Evolutionary conservation across 2,113 vertebrate genomes (phyloP).

Genomic region (Terrapene triunguis): DNA sequence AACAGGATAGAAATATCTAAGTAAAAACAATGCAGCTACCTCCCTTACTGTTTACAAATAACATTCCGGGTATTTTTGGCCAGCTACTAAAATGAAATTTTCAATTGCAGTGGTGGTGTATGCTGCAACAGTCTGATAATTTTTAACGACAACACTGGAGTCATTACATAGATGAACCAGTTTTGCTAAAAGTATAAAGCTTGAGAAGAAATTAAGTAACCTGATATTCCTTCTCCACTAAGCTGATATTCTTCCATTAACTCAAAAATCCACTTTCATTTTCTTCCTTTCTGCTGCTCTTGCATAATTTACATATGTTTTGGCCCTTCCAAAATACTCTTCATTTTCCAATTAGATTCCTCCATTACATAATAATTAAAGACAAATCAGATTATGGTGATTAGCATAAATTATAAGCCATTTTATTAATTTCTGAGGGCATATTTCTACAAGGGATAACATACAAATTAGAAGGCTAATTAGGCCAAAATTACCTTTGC

Average conservation of each 20-base stretch:
- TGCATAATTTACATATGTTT: constrained; percentile 40
- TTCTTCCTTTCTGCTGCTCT: not conserved
- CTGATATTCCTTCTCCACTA: not conserved
- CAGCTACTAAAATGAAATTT: not conserved
- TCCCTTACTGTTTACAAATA: not conserved
- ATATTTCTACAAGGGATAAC: constrained; percentile 75
- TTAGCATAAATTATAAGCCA: constrained; percentile 78
- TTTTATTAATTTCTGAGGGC: constrained; percentile 78
- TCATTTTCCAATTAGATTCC: constrained; percentile 74
- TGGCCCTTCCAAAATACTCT: constrained; percentile 32
- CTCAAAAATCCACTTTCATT: not conserved
- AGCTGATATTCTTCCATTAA: not conserved
- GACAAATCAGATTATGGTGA: constrained; percentile 78
- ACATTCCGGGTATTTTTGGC: not conserved
- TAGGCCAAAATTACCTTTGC: constrained; percentile 78
- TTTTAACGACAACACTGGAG: not conserved
- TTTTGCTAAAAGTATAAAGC: not conserved
- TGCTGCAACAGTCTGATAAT: not conserved
- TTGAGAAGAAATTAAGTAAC: constrained; percentile 27
- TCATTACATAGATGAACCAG: not conserved
- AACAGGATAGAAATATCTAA: not conserved
- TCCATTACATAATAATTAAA: constrained; percentile 74
- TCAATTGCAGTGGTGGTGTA: not conserved
- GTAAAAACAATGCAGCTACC: not conserved
- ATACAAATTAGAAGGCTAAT: constrained; percentile 77